Evolutionary conservation across 2,797 vertebrate genomes (phyloP), one percentile per base, ranked within the genome.

Genomic region (Vipera ursinii): DNA sequence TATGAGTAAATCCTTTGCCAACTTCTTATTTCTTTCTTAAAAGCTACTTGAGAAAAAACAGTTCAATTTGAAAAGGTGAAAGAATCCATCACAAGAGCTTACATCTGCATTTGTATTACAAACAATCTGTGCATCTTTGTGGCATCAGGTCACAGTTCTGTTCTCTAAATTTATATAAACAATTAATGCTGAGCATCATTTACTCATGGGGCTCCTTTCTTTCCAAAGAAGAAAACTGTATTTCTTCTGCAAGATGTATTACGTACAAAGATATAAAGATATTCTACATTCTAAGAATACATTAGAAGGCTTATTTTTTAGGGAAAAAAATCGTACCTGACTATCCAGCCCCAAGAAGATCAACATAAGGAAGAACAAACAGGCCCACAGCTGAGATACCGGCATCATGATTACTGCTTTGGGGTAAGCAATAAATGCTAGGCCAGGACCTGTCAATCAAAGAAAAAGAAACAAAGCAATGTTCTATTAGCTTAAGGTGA

Each of bases 291-390:
- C 2, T 78, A 13, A 87, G 38, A 0, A 55, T 88, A 91, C 8
- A 48, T 82, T 82, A 82, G 20, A 10, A 6, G 2, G 3, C 65
- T 65, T n/a, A 1, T 0, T 0, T 14, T 3, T 38, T 38, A 38
- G 38, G 38, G 38, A 2, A 17, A 8, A 60, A 20, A n/a, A 5
- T 88, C 92, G 0, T 97, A 99, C 99, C 98, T 99, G 99, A 93
- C 97, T 98, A 96, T 99, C 98, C 86, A 99, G 97, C 69, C 98
- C 98, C 63, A 99, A 95, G 95, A 99, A 98, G 92, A 99, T 94
- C 87, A 99, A 78, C 99, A 99, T 99, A 94, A 99, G 93, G 97
- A 99, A 99, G 97, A 99, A 99, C 22, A 99, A 98, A 89, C 99
- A 98, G 20, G 98, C 97, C 99, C 99, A 99, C 94, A 99, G 98